Base-by-base conservation (phyloP, 2,888 invertebrate genomes). In the Callinectes sapidus region DNA sequence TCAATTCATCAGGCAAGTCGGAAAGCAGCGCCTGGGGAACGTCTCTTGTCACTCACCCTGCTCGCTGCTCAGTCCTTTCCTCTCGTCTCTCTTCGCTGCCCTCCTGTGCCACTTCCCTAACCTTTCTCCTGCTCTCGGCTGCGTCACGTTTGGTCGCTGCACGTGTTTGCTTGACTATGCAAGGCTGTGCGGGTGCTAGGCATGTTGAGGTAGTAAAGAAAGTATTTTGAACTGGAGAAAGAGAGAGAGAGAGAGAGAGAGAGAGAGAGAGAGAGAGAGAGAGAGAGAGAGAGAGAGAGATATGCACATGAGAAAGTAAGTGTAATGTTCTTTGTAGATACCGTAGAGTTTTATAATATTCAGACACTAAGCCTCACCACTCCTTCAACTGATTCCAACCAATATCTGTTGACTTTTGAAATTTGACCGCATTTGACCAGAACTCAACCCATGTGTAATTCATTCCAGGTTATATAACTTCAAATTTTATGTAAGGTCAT, bases 161-260 rank as follows among this genome's bases (percentile, higher is more conserved):
- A 61, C 23, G 61, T 61, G 61, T 61, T 61, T 61, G 18, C 2
- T 61, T 48, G 48, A 10, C 48, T 48, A 48, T 48, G 3, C 48
- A 6, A 48, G 61, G 61, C 61, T 16, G 61, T 61, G 39, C 39
- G 5, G 39, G 39, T 2, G 39, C 39, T 39, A 61, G 16, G 18
- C 2, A 16, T 61, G 23, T 61, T 61, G 2, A 18, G 16, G 18
- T 23, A 16, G 2, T 61, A 18, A 61, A 2, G 61, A 18, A 16
- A 18, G 61, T 16, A 2, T 61, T 61, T 16, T 18, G 16, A 13
- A 61, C 18, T 23, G 23, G 23, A 18, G 10, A 18, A 18, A 61
- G 61, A 61, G 61, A 61, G 61, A 61, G 61, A 61, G 61, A 61
- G 61, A 61, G 61, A 61, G 61, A 61, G 61, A 61, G 61, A 61